Percentiles rank a stretch among this genome's conserved stretches.
Conservation (phyloP, 2,113 vertebrate species). For the Jacana jacana region DNA sequence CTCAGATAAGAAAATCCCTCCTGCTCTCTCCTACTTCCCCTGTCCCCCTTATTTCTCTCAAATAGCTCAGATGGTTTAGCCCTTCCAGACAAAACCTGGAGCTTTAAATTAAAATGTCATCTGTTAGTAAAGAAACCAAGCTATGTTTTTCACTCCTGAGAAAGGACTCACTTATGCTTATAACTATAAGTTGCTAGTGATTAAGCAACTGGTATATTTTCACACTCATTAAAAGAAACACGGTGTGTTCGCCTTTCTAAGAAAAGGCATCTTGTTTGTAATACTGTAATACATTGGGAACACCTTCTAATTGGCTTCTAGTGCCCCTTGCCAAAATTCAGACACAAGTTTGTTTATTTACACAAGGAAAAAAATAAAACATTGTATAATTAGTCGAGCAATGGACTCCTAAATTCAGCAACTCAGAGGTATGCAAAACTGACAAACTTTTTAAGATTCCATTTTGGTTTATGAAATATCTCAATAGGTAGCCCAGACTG, state of each 20-base stretch:
- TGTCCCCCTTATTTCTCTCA: not conserved
- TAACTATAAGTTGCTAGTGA: slow-evolving; percentile 70
- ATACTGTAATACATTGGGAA: slow-evolving; percentile 81
- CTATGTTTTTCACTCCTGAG: slow-evolving; percentile 63
- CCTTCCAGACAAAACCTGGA: slow-evolving; percentile 47
- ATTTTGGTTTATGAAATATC: slow-evolving; percentile 79
- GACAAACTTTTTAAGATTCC: slow-evolving; percentile 80
- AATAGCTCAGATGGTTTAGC: slow-evolving; percentile 40
- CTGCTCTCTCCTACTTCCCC: not conserved
- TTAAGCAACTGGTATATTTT: slow-evolving; percentile 82
- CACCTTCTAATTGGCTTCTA: slow-evolving; percentile 82
- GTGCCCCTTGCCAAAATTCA: slow-evolving; percentile 79
- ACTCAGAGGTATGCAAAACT: slow-evolving; percentile 76
- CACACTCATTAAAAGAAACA: slow-evolving; percentile 81
- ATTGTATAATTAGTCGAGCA: slow-evolving; percentile 80
- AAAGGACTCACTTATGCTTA: slow-evolving; percentile 67
- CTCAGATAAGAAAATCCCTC: not conserved
- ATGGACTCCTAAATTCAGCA: slow-evolving; percentile 81
- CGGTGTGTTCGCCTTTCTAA: slow-evolving; percentile 77
- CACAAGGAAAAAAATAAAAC: slow-evolving; percentile 79
- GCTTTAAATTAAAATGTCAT: slow-evolving; percentile 68
- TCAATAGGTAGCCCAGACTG: slow-evolving; percentile 71
- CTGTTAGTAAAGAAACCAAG: slow-evolving; percentile 52
- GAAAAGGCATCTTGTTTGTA: slow-evolving; percentile 84
- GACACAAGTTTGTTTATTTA: slow-evolving; percentile 82